Evolutionary conservation across 2,797 vertebrate genomes (phyloP).

Genomic region (Aulostomus chinensis): DNA sequence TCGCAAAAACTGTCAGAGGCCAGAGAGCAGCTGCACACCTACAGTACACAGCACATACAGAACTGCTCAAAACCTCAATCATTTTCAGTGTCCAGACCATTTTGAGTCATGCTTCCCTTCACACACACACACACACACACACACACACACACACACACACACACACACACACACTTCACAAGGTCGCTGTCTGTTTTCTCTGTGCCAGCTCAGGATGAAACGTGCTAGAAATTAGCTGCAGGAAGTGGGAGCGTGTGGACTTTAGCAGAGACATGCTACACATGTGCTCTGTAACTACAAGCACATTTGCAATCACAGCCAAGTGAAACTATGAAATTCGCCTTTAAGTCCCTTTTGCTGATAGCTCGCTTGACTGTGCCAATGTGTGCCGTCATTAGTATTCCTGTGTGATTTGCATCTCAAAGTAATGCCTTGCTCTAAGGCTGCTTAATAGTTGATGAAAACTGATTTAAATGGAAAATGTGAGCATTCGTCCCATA

Average conservation of each 20-base stretch:
- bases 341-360: constrained; percentile 4
- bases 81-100: too few relatives aligned
- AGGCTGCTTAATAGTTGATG: constrained; percentile 58
- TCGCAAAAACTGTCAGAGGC: too few relatives aligned
- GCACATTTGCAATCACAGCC: constrained; percentile 15
- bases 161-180: constrained; percentile 30
- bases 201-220: constrained; percentile 6
- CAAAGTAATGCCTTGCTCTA: constrained; percentile 55
- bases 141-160: too few relatives aligned
- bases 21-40: too few relatives aligned
- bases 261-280: constrained; percentile 4
- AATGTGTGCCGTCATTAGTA: constrained; percentile 20
- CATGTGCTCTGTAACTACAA: constrained; percentile 7
- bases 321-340: constrained; percentile 3
- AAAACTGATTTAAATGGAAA: constrained; percentile 31
- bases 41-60: too few relatives aligned
- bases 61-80: too few relatives aligned
- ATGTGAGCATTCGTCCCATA: constrained; percentile 20
- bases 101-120: too few relatives aligned
- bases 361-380: constrained; percentile 19
- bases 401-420: constrained; percentile 45
- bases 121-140: too few relatives aligned
- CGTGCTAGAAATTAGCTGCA: constrained; percentile 18
- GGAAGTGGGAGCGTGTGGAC: constrained; percentile 6
- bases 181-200: constrained; percentile 31